Percentiles rank a stretch among this genome's conserved stretches.
Evolutionary conservation across 2,888 invertebrate genomes (phyloP).

Genomic region (Mythimna pallens): DNA sequence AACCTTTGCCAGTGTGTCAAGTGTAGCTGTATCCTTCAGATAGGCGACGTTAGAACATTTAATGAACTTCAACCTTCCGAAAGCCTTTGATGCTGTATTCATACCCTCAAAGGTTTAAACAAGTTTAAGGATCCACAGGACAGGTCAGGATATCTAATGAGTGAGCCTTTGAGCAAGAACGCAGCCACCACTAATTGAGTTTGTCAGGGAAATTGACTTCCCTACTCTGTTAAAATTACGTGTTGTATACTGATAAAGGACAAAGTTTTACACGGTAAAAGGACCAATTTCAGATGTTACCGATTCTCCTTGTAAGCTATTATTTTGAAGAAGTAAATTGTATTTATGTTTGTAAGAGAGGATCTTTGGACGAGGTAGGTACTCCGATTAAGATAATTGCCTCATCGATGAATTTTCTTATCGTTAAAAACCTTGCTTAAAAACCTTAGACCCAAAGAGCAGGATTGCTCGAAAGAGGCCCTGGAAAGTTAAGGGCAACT

Average conservation of each 20-base stretch:
- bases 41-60: neutral
- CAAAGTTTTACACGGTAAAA: too few species aligned
- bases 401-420: neutral
- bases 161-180: neutral
- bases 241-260: neutral
- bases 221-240: neutral
- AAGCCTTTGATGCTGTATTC: conserved; percentile 23
- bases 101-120: conserved; percentile 18
- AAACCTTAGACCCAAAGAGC: too few species aligned
- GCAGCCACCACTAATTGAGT: conserved; percentile 25
- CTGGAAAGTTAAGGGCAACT: too few species aligned
- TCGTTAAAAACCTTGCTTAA: neutral
- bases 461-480: too few species aligned
- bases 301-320: neutral
- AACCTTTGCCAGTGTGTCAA: neutral
- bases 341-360: neutral
- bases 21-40: neutral
- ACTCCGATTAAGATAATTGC: neutral
- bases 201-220: neutral
- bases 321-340: neutral
- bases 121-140: neutral
- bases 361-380: neutral
- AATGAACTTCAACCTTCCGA: neutral
- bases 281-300: neutral
- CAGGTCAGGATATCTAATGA: neutral